Conservation (phyloP, 2,113 vertebrate species). For the Prietella phreatophila region DNA sequence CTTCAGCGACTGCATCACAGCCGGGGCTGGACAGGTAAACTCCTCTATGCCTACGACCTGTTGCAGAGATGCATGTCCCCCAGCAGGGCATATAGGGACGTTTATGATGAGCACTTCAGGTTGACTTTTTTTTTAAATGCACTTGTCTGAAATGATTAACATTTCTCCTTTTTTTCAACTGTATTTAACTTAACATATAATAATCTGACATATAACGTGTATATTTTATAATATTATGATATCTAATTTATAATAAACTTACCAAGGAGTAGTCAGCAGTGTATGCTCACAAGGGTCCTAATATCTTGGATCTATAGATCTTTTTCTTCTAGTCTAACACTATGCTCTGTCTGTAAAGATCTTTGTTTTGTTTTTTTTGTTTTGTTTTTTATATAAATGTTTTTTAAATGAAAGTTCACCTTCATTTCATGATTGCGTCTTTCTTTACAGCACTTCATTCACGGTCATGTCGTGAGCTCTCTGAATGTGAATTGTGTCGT, state of each 20-base stretch:
- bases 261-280: too few species aligned
- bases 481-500: background rate
- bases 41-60: constrained; percentile 41
- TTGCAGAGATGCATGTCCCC: constrained; percentile 7
- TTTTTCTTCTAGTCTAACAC: background rate
- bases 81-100: background rate
- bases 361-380: background rate
- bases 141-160: background rate
- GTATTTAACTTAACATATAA: background rate
- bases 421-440: background rate
- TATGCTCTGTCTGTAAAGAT: background rate
- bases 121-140: background rate
- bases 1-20: constrained; percentile 94
- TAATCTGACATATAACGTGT: background rate
- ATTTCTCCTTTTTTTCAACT: background rate
- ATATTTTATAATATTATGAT: background rate
- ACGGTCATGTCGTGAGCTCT: background rate
- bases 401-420: background rate
- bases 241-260: background rate
- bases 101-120: background rate
- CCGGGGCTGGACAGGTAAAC: constrained; percentile 89
- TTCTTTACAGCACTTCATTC: background rate
- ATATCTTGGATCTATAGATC: background rate
- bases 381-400: background rate
- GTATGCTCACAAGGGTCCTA: background rate